These are phyloP conservation scores for Eremophila alpestris DNA, from an alignment of 2,797 vertebrate species.

Conservation along the genomic window DNA sequence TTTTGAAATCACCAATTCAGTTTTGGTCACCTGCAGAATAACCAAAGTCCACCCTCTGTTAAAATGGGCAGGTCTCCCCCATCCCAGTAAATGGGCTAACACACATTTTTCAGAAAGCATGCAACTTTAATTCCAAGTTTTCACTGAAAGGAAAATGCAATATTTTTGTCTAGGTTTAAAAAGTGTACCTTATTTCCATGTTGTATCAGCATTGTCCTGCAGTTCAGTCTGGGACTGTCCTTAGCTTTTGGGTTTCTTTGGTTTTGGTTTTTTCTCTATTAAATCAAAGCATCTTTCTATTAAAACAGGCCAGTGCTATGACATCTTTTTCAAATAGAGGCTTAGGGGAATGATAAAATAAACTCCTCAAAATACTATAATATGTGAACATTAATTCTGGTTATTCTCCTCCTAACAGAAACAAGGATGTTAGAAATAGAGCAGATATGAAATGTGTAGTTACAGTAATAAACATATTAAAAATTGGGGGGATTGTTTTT, in stretches of 20 bases:
- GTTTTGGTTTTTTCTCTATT: neutral
- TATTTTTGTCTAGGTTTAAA: neutral
- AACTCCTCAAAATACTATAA: neutral
- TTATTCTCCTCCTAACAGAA: neutral
- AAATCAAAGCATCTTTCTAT: neutral
- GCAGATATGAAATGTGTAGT: neutral
- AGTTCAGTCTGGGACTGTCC: neutral
- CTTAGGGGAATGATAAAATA: neutral
- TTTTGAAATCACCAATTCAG: neutral
- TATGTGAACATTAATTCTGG: neutral
- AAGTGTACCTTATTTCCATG: neutral
- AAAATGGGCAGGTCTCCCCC: neutral
- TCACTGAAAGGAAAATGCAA: neutral
- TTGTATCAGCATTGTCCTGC: neutral
- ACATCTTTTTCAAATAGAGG: neutral
- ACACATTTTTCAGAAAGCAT: neutral
- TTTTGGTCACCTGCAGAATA: neutral
- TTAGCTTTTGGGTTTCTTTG: neutral
- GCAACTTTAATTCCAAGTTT: neutral
- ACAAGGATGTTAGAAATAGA: neutral
- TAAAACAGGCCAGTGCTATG: neutral
- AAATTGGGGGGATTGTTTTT: neutral
- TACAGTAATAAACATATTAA: neutral
- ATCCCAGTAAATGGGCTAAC: neutral
- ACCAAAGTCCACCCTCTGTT: fast-evolving